These are phyloP conservation scores for Lacerta agilis DNA, from an alignment of 2,797 vertebrate genomes.

Conservation along the genomic window DNA sequence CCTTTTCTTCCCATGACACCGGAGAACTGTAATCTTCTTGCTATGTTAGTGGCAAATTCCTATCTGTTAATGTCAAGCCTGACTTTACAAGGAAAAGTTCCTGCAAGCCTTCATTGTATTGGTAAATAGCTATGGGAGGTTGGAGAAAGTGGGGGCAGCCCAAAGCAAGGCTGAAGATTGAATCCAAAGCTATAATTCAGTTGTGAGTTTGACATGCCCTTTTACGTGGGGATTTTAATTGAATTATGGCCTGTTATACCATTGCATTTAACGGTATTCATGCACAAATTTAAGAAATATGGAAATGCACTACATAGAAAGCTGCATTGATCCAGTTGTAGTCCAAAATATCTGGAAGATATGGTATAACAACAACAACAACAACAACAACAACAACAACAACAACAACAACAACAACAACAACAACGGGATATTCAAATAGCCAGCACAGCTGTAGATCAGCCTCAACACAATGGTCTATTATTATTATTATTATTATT, in stretches of 20 bases:
- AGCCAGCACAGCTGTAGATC: background rate
- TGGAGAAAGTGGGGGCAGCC: background rate
- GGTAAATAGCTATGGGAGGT: constrained; percentile 28
- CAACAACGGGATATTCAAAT: too few relatives aligned
- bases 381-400: too few relatives aligned
- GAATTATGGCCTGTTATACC: background rate
- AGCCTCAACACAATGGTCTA: too few relatives aligned
- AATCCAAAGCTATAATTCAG: constrained; percentile 13
- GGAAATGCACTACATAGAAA: background rate
- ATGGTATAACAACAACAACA: too few relatives aligned
- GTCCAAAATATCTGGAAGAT: too few relatives aligned
- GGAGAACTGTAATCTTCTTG: constrained; percentile 51
- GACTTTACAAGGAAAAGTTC: constrained; percentile 25
- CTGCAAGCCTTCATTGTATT: constrained; percentile 22
- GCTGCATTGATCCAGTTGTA: background rate
- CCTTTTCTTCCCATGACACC: constrained; percentile 50
- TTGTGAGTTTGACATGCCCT: background rate
- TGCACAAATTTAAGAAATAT: background rate
- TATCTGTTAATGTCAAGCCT: constrained; percentile 43
- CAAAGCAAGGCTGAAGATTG: background rate
- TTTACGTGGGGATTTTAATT: constrained; percentile 2
- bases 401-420: too few relatives aligned
- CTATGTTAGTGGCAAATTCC: constrained; percentile 49
- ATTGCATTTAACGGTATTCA: background rate
- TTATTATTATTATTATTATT: background rate